Conservation (phyloP, 2,797 vertebrate species). For the Melanotaenia trifasciata region DNA sequence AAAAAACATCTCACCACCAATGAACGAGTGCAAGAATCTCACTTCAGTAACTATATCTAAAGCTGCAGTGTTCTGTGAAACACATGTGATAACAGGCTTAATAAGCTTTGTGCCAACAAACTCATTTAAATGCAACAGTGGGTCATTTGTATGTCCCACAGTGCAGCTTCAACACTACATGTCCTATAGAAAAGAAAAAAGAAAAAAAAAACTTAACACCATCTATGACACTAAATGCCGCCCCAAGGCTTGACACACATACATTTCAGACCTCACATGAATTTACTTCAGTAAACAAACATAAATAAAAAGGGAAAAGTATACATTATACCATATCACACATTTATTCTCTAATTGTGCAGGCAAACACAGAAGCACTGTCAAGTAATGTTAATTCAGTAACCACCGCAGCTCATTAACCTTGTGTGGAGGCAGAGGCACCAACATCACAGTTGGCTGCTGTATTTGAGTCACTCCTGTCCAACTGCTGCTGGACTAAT, state of each 20-base stretch:
- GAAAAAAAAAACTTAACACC: not conserved
- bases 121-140: not conserved
- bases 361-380: constrained; percentile 48
- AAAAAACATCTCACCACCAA: not conserved
- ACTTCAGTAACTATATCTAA: not conserved
- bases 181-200: constrained; percentile 7
- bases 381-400: constrained; percentile 68
- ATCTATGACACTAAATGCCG: constrained; percentile 11
- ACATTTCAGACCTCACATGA: constrained; percentile 27
- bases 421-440: constrained; percentile 56
- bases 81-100: no score
- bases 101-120: not conserved
- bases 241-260: constrained; percentile 4
- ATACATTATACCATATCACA: constrained; percentile 4
- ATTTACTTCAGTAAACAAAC: constrained; percentile 3
- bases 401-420: constrained; percentile 59
- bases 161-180: constrained; percentile 4
- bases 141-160: not conserved
- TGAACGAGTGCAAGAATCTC: not conserved
- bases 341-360: constrained; percentile 41
- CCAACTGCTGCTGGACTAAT: constrained; percentile 57
- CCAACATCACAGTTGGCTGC: constrained; percentile 41
- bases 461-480: constrained; percentile 61
- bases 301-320: not conserved
- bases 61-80: not conserved